Conservation (phyloP, 2,113 vertebrate genomes). For the Ammodytes marinus region DNA sequence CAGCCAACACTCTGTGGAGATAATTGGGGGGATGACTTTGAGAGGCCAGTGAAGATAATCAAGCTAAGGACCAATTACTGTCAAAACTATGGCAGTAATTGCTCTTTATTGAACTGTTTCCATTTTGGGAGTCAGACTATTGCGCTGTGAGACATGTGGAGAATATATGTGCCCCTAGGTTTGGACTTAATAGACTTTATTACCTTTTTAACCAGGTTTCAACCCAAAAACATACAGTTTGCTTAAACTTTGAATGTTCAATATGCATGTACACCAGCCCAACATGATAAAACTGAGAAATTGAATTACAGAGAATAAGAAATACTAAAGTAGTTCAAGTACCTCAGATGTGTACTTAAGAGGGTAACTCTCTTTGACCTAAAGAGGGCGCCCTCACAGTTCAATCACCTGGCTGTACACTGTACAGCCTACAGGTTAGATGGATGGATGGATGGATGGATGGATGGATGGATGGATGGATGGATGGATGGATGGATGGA, state of each 20-base stretch:
- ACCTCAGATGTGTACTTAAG: too few species aligned
- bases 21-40: conserved; percentile 4
- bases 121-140: not conserved
- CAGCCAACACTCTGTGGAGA: conserved; percentile 7
- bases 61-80: conserved; percentile 22
- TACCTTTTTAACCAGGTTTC: not conserved
- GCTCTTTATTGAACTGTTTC: conserved; percentile 40
- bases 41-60: not conserved
- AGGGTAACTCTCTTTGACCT: conserved; percentile 30
- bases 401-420: conserved; percentile 43
- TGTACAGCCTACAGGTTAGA: conserved; percentile 14
- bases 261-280: conserved; percentile 25
- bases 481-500: conserved; percentile 5
- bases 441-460: conserved; percentile 13
- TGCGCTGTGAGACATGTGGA: not conserved
- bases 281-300: conserved; percentile 34
- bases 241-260: conserved; percentile 17
- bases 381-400: conserved; percentile 71
- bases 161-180: not conserved
- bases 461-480: conserved; percentile 2
- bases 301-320: too few species aligned
- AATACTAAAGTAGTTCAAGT: too few species aligned
- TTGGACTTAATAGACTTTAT: conserved; percentile 11
- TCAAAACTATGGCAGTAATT: conserved; percentile 2
- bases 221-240: not conserved